phyloP scores from a whole-genome alignment of 2,113 vertebrate species.

The Elephas maximus region DNA sequence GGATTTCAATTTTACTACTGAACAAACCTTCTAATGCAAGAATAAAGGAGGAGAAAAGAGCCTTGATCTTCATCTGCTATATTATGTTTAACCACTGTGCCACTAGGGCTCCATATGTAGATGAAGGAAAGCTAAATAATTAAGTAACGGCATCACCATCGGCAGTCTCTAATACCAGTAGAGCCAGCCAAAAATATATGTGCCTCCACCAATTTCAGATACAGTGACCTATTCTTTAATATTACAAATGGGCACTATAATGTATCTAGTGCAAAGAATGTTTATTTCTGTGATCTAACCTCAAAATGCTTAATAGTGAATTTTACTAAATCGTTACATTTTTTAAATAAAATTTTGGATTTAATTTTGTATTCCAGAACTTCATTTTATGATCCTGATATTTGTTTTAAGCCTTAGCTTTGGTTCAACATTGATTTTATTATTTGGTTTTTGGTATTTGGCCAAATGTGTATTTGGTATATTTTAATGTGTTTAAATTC shows the following conservation, averaged over 20 bases:
- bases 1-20: not conserved
- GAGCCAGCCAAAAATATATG: not conserved
- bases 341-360: not conserved
- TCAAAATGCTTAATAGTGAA: not conserved
- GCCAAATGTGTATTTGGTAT: not conserved
- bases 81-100: not conserved
- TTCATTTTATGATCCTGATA: not conserved
- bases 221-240: not conserved
- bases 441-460: slow-evolving; percentile 13
- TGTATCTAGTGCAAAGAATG: not conserved
- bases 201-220: not conserved
- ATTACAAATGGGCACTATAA: not conserved
- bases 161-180: not conserved
- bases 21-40: not conserved
- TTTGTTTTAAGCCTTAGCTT: not conserved
- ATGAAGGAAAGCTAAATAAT: not conserved
- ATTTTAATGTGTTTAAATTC: not conserved
- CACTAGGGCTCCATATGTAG: not conserved
- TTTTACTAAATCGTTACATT: not conserved
- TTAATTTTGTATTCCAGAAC: not conserved
- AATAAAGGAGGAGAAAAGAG: not conserved
- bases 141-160: not conserved
- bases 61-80: not conserved
- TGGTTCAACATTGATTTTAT: slow-evolving; percentile 13
- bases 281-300: not conserved